These are phyloP conservation scores for Anas acuta DNA, from an alignment of 2,797 vertebrate species.

Conservation along the genomic window DNA sequence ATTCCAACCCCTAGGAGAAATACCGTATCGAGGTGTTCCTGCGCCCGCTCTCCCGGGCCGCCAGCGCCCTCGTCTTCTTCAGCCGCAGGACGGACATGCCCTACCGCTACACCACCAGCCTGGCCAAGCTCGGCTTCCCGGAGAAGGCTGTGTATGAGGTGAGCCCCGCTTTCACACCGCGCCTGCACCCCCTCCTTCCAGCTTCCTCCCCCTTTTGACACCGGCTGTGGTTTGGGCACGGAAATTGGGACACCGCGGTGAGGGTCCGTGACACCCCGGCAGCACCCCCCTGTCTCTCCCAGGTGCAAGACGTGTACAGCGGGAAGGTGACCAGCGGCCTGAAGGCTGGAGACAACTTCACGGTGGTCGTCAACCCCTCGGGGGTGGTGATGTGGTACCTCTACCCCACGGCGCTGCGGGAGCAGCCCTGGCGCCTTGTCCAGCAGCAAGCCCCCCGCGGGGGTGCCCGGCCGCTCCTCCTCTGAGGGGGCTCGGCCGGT, in stretches of 20 bases:
- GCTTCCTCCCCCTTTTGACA: background rate
- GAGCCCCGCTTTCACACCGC: background rate
- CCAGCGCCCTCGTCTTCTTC: constrained; percentile 89
- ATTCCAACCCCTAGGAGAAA: constrained; percentile 78
- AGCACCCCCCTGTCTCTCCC: constrained; percentile 18
- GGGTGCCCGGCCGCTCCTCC: background rate
- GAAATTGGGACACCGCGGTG: background rate
- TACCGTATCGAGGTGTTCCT: constrained; percentile 85
- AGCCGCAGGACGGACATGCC: constrained; percentile 90
- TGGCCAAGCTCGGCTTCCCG: constrained; percentile 82
- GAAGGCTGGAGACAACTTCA: constrained; percentile 81
- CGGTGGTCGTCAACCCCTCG: constrained; percentile 87
- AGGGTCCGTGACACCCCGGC: background rate
- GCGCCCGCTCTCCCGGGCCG: constrained; percentile 80
- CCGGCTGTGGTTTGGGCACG: background rate
- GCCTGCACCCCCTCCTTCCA: background rate
- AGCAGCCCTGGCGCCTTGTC: background rate
- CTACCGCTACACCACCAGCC: constrained; percentile 84
- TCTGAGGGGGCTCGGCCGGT: background rate
- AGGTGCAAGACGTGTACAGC: constrained; percentile 85
- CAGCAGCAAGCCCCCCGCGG: rapidly evolving
- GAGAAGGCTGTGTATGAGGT: constrained; percentile 72
- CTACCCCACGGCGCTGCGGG: constrained; percentile 36
- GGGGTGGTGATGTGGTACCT: constrained; percentile 96
- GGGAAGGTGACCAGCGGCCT: constrained; percentile 69